Base-by-base conservation (phyloP, 1,140 invertebrate species). In the Mycetomoellerius zeteki region DNA sequence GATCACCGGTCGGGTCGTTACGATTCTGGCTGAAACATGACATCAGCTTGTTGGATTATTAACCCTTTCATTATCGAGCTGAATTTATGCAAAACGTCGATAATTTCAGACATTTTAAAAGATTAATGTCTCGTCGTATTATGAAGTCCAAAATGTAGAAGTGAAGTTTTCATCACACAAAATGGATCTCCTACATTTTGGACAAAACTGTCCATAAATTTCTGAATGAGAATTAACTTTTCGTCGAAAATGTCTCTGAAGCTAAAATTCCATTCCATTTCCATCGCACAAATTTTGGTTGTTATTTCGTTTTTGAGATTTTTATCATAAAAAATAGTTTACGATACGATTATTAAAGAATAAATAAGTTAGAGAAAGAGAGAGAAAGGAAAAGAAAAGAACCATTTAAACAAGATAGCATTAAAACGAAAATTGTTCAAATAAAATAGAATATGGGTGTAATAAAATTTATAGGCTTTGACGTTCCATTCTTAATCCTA, bases 31-130 rank as follows among this genome's bases (percentile, higher is more conserved):
- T 73, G 77, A 84, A 84, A 73, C 80, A 84, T 37, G 54, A 84
- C 60, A 60, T 84, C 80, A 30, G 69, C 80, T 56, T 84, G 80
- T 84, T 69, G 24, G 56, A 84, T 84, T 84, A 84, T 84, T 84
- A 84, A 75, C 37, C 54, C 54, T 84, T 60, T 75, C 69, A 72
- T 67, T 69, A 81, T 81, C 50, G 69, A 27, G 8, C 19, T 60
- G 7, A 73, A 75, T 75, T 73, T 73, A 84, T 84, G 69, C 80
- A 75, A 60, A 84, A 73, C 54, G 54, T 14, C 54, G 24, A 60
- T 50, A 21, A 73, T 60, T 56, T 72, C 10, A 27, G 19, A 27
- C 33, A 60, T 73, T 60, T 84, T 24, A 19, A 56, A 81, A 73
- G 33, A 73, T 82, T 82, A 73, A 73, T 58, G 67, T 47, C 21